Base-by-base conservation (phyloP, 1,140 invertebrate species). In the Calosoma granatense region DNA sequence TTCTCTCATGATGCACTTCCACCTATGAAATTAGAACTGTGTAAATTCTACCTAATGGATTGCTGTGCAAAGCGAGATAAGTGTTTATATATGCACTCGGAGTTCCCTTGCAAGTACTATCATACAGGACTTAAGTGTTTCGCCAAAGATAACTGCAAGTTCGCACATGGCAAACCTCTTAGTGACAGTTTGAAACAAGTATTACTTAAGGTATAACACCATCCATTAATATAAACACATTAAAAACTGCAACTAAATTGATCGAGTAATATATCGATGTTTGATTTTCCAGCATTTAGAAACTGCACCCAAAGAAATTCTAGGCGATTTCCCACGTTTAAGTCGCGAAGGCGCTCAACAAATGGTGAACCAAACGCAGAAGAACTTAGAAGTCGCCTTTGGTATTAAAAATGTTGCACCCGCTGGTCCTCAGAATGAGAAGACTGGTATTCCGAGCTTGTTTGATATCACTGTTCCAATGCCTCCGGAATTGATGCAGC, bases 91-190 rank as follows among this genome's bases (percentile, higher is more conserved):
- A 91, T 98, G 87, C 95, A 98, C 77, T 85, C 88, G 63, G 94
- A 97, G 70, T 98, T 96, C 71, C 95, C 95, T 26, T 98, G 95
- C 75, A 97, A 97, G 78, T 97, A 90, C 76, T 97, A 87, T 69
- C 94, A 98, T 67, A 91, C 92, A 47, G 93, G 92, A 62, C 80
- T 91, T 62, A 85, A 87, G 51, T 97, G 94, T 72, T 81, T 80
- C 60, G 74, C 79, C 17, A 84, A 80, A 14, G 87, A 90, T 20
- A 86, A 86, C 56, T 98, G 95, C 75, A 92, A 95, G 74, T 98
- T 97, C 72, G 92, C 91, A 36, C 94, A 98, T 74, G 82, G 81
- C 15, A 82, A 87, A 61, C 86, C 90, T 0, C 74, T 98, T 0
- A 85, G 81, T 65, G 88, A 90, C 56, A 79, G 79, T 65, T 79